Conservation (phyloP, 2,113 vertebrate species). For the Mystacornis crossleyi region DNA sequence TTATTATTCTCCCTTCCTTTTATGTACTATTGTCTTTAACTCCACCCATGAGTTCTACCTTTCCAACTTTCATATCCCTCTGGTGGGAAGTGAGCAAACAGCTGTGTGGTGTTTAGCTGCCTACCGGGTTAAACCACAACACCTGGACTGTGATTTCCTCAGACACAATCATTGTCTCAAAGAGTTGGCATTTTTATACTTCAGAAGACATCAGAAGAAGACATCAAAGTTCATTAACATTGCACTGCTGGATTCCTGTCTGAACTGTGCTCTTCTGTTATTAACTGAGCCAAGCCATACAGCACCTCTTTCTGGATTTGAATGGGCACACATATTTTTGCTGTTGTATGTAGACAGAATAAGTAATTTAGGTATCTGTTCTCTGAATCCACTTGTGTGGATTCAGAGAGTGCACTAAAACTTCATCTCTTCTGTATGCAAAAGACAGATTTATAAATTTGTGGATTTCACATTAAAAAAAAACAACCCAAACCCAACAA, state of each 20-base stretch:
- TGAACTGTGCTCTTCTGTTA: not conserved
- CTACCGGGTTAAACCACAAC: not conserved
- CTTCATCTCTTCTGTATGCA: not conserved
- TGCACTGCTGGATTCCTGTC: not conserved
- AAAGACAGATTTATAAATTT: not conserved
- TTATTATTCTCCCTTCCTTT: not conserved
- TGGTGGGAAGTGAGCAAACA: accelerated
- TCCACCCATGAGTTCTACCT: not conserved
- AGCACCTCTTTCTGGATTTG: not conserved
- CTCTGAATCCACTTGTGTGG: too few relatives aligned
- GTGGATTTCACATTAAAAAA: not conserved
- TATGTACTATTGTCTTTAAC: not conserved
- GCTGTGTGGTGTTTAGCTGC: not conserved
- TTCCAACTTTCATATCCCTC: not conserved
- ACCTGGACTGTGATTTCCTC: not conserved
- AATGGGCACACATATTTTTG: not conserved
- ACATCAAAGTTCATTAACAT: not conserved
- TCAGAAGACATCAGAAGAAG: too few relatives aligned
- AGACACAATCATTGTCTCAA: not conserved
- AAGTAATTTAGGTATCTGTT: not conserved
- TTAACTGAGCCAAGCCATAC: not conserved
- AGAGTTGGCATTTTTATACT: not conserved
- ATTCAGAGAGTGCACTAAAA: not conserved
- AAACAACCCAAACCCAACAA: not conserved
- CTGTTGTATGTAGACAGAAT: not conserved